phyloP scores from a whole-genome alignment of 2,113 vertebrate genomes.

The Castor canadensis region DNA sequence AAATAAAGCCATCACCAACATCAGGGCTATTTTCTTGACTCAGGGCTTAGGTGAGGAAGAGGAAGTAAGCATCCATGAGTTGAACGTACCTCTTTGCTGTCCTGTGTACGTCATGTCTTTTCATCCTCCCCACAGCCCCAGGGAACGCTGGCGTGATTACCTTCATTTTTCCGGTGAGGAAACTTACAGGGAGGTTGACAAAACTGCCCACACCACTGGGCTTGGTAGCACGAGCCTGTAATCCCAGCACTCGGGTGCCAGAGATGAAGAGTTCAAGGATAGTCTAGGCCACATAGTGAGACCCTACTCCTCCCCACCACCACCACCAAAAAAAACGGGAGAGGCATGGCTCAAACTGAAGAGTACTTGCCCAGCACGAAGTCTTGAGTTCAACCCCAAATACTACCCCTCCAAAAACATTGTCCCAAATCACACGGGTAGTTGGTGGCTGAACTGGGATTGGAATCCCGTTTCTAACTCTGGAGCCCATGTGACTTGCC shows the following conservation, averaged over 20 bases:
- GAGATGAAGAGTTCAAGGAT: too few relatives aligned
- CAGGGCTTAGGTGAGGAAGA: not conserved
- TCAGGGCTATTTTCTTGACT: not conserved
- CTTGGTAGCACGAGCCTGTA: too few relatives aligned
- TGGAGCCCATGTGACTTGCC: fast-evolving
- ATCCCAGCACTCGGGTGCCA: too few relatives aligned
- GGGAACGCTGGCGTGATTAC: not conserved
- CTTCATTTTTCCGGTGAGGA: not conserved
- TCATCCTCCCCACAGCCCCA: not conserved
- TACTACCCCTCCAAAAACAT: too few relatives aligned
- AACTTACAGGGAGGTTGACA: not conserved
- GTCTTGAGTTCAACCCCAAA: too few relatives aligned
- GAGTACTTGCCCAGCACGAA: too few relatives aligned
- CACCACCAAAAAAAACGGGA: too few relatives aligned
- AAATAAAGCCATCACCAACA: not conserved
- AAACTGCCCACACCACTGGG: too few relatives aligned
- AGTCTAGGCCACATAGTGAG: too few relatives aligned
- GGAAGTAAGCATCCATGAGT: fast-evolving
- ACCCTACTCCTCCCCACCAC: too few relatives aligned
- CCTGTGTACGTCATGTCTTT: not conserved
- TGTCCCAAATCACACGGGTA: not conserved
- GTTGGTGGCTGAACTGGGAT: not conserved
- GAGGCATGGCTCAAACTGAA: too few relatives aligned
- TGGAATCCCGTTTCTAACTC: not conserved
- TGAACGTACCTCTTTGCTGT: not conserved